Conservation (phyloP, 2,888 invertebrate genomes). For the Dusona sp. region DNA sequence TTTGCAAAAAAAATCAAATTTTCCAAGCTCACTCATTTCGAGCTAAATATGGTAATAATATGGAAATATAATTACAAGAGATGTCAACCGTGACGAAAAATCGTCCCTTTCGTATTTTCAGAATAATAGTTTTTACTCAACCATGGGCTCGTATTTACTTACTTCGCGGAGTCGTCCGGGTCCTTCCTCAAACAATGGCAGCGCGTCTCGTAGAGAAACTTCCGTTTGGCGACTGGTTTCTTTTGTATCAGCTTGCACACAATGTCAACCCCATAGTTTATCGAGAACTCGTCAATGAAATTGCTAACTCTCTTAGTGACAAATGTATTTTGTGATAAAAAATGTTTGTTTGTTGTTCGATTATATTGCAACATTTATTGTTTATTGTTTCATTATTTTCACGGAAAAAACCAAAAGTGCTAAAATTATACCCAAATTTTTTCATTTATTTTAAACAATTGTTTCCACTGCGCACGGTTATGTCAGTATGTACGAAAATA, state of each 20-base stretch:
- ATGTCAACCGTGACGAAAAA: neutral
- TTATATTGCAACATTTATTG: neutral
- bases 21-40: neutral
- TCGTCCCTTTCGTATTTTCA: constrained; percentile 35
- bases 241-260: constrained; percentile 90
- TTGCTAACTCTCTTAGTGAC: constrained; percentile 79
- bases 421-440: neutral
- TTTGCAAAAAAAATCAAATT: neutral
- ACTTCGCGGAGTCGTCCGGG: constrained; percentile 87
- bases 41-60: neutral
- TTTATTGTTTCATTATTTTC: neutral
- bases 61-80: constrained; percentile 8
- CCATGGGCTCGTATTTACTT: constrained; percentile 87
- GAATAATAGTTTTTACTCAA: constrained; percentile 85
- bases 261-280: constrained; percentile 91
- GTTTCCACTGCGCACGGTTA: neutral
- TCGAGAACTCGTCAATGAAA: constrained; percentile 87
- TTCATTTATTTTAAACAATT: neutral
- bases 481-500: constrained; percentile 1
- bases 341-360: constrained; percentile 12
- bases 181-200: constrained; percentile 86
- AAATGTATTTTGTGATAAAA: constrained; percentile 55
- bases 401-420: neutral
- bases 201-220: constrained; percentile 86
- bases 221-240: constrained; percentile 91